Evolutionary conservation across 2,888 invertebrate species (phyloP), one percentile per base, ranked within the genome.

Genomic region (Chymomyza caudatula): DNA sequence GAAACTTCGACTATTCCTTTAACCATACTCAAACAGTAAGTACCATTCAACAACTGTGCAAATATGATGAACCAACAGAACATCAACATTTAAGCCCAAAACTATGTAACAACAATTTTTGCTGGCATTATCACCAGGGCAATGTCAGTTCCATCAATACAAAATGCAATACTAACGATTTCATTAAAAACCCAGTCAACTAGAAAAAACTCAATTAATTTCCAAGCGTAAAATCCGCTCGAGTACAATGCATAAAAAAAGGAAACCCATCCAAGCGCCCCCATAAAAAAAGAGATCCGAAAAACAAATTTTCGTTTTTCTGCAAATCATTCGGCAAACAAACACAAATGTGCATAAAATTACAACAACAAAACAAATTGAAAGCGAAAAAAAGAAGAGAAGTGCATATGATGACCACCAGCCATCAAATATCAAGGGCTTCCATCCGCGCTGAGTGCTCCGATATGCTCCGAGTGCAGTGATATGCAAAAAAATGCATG

Each of bases 191-290:
- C 63, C 74, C 85, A 86, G 77, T 76, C 84, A 83, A 78, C 79
- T 78, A 83, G 76, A 88, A 87, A 86, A 88, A 88, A 85, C 85
- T 82, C 85, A 87, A 84, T 87, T 87, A 87, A 85, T 81, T 80
- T 74, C 72, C 42, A 71, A 60, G 72, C 77, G 80, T 83, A 78
- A 82, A 86, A 77, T 68, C 60, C 52, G 29, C 58, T 22, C 22
- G 17, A 19, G n/a, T 37, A 55, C 20, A 44, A 43, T 15, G 22
- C 44, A 47, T 37, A 51, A 49, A 51, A 51, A 17, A 13, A 17
- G 22, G 20, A 51, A 51, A 17, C 51, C 51, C 13, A 20, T 2
- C 15, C 5, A 47, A 47, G 47, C 47, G 19, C 47, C 47, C 23
- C 20, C 56, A 49, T 19, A 65, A 74, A 71, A 73, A 78, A 60